A percentile compares a stretch with the other conserved stretches of the same genome.
Conservation (phyloP, 2,888 invertebrate genomes). For the Drosophila cracens region DNA sequence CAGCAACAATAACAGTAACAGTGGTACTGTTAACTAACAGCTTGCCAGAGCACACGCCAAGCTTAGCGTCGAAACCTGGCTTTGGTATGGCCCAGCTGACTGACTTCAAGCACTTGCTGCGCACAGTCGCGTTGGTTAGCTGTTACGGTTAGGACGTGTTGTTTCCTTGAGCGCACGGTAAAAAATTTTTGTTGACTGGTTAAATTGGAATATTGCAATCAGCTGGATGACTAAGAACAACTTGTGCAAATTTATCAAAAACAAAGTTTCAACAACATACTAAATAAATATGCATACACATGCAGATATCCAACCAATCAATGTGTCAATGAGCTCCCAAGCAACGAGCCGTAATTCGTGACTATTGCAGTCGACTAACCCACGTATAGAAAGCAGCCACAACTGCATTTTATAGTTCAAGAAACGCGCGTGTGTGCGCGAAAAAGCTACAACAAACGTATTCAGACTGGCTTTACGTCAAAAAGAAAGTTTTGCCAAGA, state of each 20-base stretch:
- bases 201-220: conserved; percentile 15
- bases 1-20: conserved; percentile 35
- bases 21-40: conserved; percentile 58
- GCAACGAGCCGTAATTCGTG: conserved; percentile 22
- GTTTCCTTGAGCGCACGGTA: conserved; percentile 73
- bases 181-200: conserved; percentile 37
- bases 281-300: not conserved
- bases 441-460: conserved; percentile 55
- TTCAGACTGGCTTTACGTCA: conserved; percentile 61
- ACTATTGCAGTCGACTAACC: conserved; percentile 50
- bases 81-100: conserved; percentile 51
- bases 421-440: conserved; percentile 60
- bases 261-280: conserved; percentile 6
- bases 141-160: conserved; percentile 72
- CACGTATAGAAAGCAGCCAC: conserved; percentile 67
- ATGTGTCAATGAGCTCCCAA: conserved; percentile 9
- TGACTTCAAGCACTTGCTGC: conserved; percentile 51
- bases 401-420: conserved; percentile 73
- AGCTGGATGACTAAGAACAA: conserved; percentile 11
- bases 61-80: conserved; percentile 38
- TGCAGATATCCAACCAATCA: not conserved
- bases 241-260: conserved; percentile 4
- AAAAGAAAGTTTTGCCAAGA: conserved; percentile 77
- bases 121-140: conserved; percentile 76
- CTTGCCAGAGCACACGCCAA: conserved; percentile 22